phyloP scores from a whole-genome alignment of 1,140 invertebrate genomes.

The Hesperophylax magnus region DNA sequence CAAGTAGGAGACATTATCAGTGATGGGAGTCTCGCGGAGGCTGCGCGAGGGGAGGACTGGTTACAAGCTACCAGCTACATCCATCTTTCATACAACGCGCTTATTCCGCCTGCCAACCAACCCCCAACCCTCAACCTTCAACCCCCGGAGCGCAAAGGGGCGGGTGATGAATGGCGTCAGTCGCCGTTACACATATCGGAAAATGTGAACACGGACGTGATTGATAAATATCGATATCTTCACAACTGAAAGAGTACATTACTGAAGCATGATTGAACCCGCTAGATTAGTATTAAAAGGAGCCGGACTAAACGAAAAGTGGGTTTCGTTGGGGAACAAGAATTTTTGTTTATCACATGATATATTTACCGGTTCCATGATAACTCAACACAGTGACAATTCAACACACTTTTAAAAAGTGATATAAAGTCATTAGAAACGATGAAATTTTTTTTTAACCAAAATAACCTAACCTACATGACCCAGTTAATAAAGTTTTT shows the following conservation, averaged over 20 bases:
- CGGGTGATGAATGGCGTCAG: conserved; percentile 15
- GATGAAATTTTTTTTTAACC: too few relatives aligned
- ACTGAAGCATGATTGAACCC: conserved; percentile 2
- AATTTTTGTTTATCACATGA: too few relatives aligned
- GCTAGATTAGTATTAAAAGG: too few relatives aligned
- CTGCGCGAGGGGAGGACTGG: background rate
- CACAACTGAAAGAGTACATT: conserved; percentile 1
- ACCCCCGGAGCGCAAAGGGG: background rate
- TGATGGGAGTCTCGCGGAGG: conserved; percentile 17
- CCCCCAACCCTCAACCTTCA: too few relatives aligned
- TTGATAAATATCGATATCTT: conserved; percentile 33
- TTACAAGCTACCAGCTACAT: background rate
- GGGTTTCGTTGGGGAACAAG: too few relatives aligned
- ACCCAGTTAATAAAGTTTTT: too few relatives aligned
- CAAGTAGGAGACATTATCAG: conserved; percentile 1
- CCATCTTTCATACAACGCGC: conserved; percentile 31
- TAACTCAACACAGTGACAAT: too few relatives aligned
- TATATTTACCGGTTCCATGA: too few relatives aligned
- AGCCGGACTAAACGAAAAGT: too few relatives aligned
- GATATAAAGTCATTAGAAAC: too few relatives aligned
- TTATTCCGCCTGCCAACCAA: background rate
- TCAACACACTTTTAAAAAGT: too few relatives aligned
- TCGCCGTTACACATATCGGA: conserved; percentile 24
- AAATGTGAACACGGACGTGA: conserved; percentile 22
- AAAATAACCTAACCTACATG: too few relatives aligned